Conservation (phyloP, 2,888 invertebrate species). For the Cloeon dipterum region DNA sequence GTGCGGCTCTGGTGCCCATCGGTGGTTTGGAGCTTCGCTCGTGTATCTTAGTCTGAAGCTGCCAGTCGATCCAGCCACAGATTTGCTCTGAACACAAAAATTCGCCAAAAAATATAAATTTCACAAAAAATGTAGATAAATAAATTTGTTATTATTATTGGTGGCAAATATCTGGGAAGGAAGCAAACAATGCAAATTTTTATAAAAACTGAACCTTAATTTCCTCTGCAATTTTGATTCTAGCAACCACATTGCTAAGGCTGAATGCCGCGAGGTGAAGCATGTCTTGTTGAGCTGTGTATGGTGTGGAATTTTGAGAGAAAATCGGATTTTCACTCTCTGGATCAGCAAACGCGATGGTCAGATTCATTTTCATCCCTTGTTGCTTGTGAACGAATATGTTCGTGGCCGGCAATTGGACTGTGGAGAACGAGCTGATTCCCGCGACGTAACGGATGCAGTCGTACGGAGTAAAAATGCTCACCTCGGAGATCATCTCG, state of each 20-base stretch:
- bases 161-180: too few relatives aligned
- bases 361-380: too few relatives aligned
- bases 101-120: too few relatives aligned
- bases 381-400: not conserved
- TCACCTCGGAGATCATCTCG: constrained; percentile 5
- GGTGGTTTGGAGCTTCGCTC: not conserved
- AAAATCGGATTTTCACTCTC: constrained; percentile 1
- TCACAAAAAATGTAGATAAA: too few relatives aligned
- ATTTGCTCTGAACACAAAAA: too few relatives aligned
- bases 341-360: not conserved
- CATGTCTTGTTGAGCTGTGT: constrained; percentile 6
- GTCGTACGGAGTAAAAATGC: constrained; percentile 6
- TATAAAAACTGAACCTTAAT: too few relatives aligned
- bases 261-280: constrained; percentile 5
- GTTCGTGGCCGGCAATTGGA: constrained; percentile 1
- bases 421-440: constrained; percentile 2
- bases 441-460: constrained; percentile 5
- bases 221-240: too few relatives aligned
- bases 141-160: too few relatives aligned
- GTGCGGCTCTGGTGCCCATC: not conserved
- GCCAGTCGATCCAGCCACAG: too few relatives aligned
- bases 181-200: too few relatives aligned
- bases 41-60: not conserved
- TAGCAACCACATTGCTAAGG: too few relatives aligned
- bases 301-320: constrained; percentile 5